Percentiles rank a stretch among this genome's conserved stretches.
phyloP scores from a whole-genome alignment of 2,113 vertebrate species.

The Malurus alboscapulatus region DNA sequence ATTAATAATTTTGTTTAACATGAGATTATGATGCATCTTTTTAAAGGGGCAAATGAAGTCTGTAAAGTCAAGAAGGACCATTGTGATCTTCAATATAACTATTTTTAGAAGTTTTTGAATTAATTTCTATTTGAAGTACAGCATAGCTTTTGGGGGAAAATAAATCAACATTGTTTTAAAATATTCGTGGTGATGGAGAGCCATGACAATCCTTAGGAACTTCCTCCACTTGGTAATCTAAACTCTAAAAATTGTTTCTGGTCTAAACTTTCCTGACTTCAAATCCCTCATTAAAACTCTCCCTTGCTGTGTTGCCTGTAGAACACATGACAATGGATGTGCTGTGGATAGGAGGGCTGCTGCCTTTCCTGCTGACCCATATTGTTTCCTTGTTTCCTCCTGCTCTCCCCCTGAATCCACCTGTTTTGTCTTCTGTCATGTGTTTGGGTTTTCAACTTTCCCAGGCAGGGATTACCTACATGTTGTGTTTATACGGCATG shows the following conservation, averaged over 20 bases:
- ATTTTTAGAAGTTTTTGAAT: not conserved
- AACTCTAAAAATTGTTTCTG: slow-evolving; percentile 24
- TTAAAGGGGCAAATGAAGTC: not conserved
- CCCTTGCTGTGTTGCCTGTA: slow-evolving; percentile 56
- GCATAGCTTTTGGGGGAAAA: not conserved
- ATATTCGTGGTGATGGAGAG: not conserved
- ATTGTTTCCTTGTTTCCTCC: slow-evolving; percentile 50
- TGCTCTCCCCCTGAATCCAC: slow-evolving; percentile 27
- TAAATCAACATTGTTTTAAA: slow-evolving; percentile 1
- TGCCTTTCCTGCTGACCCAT: slow-evolving; percentile 4
- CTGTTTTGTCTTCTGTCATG: slow-evolving; percentile 36
- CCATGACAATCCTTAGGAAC: not conserved
- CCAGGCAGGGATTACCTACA: slow-evolving; percentile 9
- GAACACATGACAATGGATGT: slow-evolving; percentile 37
- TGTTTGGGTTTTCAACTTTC: slow-evolving; percentile 37
- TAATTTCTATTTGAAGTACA: not conserved
- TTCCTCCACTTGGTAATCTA: not conserved
- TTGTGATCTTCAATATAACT: not conserved
- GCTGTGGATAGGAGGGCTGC: not conserved
- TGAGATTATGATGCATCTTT: not conserved
- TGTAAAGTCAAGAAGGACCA: not conserved
- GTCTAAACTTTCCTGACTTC: slow-evolving; percentile 29
- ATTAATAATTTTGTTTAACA: not conserved
- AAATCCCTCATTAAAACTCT: slow-evolving; percentile 61
- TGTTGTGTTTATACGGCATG: not conserved